phyloP scores from a whole-genome alignment of 2,888 invertebrate genomes.

The Portevinia maculata region DNA sequence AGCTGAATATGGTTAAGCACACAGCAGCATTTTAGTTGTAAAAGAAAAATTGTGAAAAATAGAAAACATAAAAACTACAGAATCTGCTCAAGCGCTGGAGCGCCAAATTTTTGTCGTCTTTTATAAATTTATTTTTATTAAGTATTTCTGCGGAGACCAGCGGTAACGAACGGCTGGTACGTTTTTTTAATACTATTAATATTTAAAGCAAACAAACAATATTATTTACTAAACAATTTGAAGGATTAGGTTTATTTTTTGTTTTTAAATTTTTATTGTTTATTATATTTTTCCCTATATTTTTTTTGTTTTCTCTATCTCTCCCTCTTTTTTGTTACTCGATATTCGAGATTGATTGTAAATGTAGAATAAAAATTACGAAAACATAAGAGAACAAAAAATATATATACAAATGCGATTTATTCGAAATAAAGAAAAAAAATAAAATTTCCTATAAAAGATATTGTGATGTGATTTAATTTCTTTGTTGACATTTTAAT shows the following conservation, averaged over 20 bases:
- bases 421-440: conserved; percentile 75
- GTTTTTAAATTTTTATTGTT: conserved; percentile 32
- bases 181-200: conserved; percentile 54
- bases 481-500: neutral
- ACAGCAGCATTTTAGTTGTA: conserved; percentile 65
- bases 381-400: conserved; percentile 74
- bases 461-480: conserved; percentile 10
- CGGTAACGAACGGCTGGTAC: conserved; percentile 54
- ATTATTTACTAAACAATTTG: conserved; percentile 51
- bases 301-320: conserved; percentile 43
- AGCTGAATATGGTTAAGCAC: conserved; percentile 62
- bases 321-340: conserved; percentile 74
- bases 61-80: conserved; percentile 68
- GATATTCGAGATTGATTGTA: conserved; percentile 75
- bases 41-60: conserved; percentile 46
- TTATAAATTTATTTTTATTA: conserved; percentile 34
- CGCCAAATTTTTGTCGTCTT: conserved; percentile 58
- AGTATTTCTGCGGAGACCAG: conserved; percentile 36
- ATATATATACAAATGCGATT: conserved; percentile 77
- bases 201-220: conserved; percentile 4
- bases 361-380: conserved; percentile 70
- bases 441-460: conserved; percentile 70
- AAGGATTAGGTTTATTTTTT: conserved; percentile 43
- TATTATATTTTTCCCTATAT: conserved; percentile 63
- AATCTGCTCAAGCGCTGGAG: conserved; percentile 73